Evolutionary conservation across 2,113 vertebrate species (phyloP).

Genomic region (Cacatua alba): DNA sequence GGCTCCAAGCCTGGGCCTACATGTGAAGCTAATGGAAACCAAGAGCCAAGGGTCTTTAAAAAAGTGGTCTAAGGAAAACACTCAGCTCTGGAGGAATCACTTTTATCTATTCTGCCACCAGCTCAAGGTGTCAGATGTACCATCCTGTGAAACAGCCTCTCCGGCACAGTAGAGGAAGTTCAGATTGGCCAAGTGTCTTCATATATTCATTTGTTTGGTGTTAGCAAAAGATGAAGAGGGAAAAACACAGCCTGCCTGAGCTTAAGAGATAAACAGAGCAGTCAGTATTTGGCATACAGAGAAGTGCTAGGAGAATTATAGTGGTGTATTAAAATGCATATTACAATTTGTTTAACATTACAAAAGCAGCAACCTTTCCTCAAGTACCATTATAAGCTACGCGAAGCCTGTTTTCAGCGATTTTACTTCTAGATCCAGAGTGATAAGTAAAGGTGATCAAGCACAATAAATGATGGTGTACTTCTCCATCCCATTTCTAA

Average conservation of each 20-base stretch:
- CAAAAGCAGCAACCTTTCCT: neutral
- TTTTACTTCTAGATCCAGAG: neutral
- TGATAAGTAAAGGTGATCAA: neutral
- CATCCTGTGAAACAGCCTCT: neutral
- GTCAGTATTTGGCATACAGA: neutral
- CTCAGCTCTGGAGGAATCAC: neutral
- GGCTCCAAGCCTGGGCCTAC: neutral
- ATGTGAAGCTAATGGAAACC: neutral
- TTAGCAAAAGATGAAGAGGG: neutral
- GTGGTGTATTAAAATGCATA: neutral
- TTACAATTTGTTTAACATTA: neutral
- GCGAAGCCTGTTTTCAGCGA: neutral
- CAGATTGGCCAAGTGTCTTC: neutral
- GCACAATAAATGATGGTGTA: neutral
- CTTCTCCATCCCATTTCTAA: neutral
- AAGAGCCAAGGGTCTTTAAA: neutral
- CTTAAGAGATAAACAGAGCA: neutral
- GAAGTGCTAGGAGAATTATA: neutral
- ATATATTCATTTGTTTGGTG: neutral
- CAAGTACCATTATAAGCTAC: neutral
- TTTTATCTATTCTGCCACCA: neutral
- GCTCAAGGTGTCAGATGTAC: neutral
- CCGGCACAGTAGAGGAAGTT: neutral
- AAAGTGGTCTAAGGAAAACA: neutral
- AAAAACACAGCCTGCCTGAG: neutral